These are phyloP conservation scores for Setophaga kirtlandii DNA, from an alignment of 2,113 vertebrate species.

Conservation along the genomic window DNA sequence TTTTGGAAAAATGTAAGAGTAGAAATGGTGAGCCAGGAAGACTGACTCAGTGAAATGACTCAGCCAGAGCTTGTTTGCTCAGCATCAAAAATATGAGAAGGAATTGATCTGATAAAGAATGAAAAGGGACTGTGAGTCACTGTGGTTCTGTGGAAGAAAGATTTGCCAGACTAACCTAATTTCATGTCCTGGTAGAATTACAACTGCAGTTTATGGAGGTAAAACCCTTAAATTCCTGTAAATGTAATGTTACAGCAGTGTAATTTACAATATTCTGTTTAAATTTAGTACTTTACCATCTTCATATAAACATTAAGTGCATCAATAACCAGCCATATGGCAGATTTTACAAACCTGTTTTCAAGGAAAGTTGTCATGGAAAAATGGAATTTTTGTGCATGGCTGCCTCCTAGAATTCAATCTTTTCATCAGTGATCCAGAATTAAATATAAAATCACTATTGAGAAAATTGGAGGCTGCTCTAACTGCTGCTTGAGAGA, in stretches of 20 bases:
- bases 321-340: not conserved
- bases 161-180: not conserved
- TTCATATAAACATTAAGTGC: not conserved
- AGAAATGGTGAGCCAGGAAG: not conserved
- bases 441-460: constrained; percentile 40
- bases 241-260: not conserved
- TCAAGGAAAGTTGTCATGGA: not conserved
- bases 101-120: not conserved
- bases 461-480: not conserved
- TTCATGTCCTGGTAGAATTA: not conserved
- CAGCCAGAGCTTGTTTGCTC: not conserved
- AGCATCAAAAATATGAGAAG: not conserved
- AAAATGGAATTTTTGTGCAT: constrained; percentile 24
- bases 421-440: constrained; percentile 10
- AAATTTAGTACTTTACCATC: not conserved
- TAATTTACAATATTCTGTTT: not conserved
- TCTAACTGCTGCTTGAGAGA: not conserved
- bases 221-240: not conserved
- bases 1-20: not conserved
- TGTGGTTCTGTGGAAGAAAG: not conserved
- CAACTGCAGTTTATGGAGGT: not conserved
- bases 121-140: not conserved
- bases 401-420: not conserved
- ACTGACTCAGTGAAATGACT: not conserved
- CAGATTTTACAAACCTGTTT: constrained; percentile 6